Conservation (phyloP, 1,140 invertebrate species). For the Trypoxylus dichotomus region DNA sequence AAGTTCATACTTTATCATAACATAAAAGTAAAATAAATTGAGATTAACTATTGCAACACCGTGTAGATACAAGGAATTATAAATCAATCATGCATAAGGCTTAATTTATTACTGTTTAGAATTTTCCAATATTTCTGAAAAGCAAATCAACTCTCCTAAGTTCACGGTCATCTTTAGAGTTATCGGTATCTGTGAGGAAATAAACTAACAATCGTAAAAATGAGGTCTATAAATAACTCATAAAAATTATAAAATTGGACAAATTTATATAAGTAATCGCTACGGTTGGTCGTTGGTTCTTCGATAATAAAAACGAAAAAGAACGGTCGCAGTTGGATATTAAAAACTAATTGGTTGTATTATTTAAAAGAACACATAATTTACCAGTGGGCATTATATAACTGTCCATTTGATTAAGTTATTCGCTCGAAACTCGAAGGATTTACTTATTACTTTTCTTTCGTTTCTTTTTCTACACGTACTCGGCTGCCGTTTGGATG, state of each 20-base stretch:
- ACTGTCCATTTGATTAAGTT: conserved; percentile 28
- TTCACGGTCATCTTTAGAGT: not conserved
- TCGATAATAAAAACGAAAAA: conserved; percentile 13
- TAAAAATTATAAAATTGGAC: conserved; percentile 27
- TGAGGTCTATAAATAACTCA: not conserved
- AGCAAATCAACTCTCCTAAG: not conserved
- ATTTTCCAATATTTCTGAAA: not conserved
- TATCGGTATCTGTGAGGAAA: not conserved
- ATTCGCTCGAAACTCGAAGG: conserved; percentile 18
- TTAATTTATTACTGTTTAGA: too few species aligned
- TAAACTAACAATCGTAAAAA: conserved; percentile 19
- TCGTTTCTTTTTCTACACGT: conserved; percentile 2
- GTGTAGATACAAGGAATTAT: too few species aligned
- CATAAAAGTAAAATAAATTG: too few species aligned
- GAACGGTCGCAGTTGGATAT: conserved; percentile 28
- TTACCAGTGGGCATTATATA: conserved; percentile 27
- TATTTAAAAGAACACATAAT: conserved; percentile 33
- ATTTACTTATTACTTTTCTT: conserved; percentile 25
- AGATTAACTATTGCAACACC: too few species aligned
- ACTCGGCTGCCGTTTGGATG: conserved; percentile 5
- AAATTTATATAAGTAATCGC: conserved; percentile 27
- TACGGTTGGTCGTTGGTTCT: conserved; percentile 15
- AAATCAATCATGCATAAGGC: too few species aligned
- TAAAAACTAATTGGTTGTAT: conserved; percentile 36
- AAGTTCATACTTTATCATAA: too few species aligned